Base-by-base conservation (phyloP, 2,113 vertebrate genomes). In the Hipposideros armiger region DNA sequence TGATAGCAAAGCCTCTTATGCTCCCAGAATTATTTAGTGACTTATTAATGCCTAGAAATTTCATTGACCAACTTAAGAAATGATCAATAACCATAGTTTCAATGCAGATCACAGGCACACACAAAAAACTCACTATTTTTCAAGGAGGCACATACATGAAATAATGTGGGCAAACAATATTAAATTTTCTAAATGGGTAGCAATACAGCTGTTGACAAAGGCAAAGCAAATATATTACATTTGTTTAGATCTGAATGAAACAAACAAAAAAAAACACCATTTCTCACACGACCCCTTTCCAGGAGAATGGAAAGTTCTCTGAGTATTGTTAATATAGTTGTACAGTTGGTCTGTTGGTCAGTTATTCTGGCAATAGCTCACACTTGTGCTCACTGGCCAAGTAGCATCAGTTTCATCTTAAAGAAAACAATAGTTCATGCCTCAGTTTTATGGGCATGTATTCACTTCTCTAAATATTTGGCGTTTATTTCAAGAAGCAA, bases 11-110 rank as follows among this genome's bases (percentile, higher is more conserved):
- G 47, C 30, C 45, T 70, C n/a, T 62, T 26, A 30, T 30, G 56
- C 36, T 86, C 67, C 45, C 64, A 74, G 58, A 95, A 95, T 50
- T 62, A 40, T 30, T 91, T 67, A 78, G 40, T 69, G 54, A 88
- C 15, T 58, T 74, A 28, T 14, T 77, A 66, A 32, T 88, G 47
- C 50, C 76, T 45, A 89, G 22, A 73, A 67, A 56, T 82, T 66
- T 17, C 30, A 84, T 1, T 60, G 58, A 77, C 50, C 30, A 52
- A 66, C 54, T 86, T 80, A 88, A 91, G 76, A 76, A 92, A 96
- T 5, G 56, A 92, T 15, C 76, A 89, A 78, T 36, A 84, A 40
- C 32, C n/a, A 40, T 64, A 64, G 50, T 62, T 91, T 95, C n/a
- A 73, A 47, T 91, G 70, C 72, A 90, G 42, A 87, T 52, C 67